phyloP scores from a whole-genome alignment of 2,797 vertebrate genomes.

The Mastacembelus armatus region DNA sequence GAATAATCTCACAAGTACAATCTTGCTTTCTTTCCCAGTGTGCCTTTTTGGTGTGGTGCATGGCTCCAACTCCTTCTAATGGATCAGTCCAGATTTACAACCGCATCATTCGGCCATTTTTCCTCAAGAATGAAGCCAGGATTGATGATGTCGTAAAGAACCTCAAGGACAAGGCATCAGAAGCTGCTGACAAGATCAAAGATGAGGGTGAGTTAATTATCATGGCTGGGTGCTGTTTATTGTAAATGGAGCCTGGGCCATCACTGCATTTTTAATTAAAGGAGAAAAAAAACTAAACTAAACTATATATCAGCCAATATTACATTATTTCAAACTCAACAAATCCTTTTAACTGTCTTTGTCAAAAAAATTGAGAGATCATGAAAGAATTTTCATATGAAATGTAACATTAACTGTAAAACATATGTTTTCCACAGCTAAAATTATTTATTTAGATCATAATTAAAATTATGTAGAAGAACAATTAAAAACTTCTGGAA shows the following conservation, averaged over 20 bases:
- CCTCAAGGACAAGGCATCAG: constrained; percentile 92
- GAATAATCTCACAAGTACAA: too few species aligned
- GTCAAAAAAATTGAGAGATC: neutral
- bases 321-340: neutral
- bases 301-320: neutral
- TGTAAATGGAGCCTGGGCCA: neutral
- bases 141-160: constrained; percentile 90
- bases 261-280: too few species aligned
- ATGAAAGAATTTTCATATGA: neutral
- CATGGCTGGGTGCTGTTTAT: neutral
- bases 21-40: constrained; percentile 78
- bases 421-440: too few species aligned
- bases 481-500: too few species aligned
- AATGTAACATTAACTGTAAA: too few species aligned
- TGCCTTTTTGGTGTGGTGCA: constrained; percentile 96
- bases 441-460: too few species aligned
- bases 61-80: constrained; percentile 91
- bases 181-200: constrained; percentile 90
- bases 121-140: constrained; percentile 90
- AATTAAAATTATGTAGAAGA: too few species aligned
- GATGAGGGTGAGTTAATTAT: constrained; percentile 87
- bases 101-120: constrained; percentile 92
- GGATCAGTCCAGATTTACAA: constrained; percentile 91
- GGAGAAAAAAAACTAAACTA: neutral
- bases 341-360: too few species aligned